These are phyloP conservation scores for Nineta flava DNA, from an alignment of 2,888 invertebrate species.

Conservation along the genomic window DNA sequence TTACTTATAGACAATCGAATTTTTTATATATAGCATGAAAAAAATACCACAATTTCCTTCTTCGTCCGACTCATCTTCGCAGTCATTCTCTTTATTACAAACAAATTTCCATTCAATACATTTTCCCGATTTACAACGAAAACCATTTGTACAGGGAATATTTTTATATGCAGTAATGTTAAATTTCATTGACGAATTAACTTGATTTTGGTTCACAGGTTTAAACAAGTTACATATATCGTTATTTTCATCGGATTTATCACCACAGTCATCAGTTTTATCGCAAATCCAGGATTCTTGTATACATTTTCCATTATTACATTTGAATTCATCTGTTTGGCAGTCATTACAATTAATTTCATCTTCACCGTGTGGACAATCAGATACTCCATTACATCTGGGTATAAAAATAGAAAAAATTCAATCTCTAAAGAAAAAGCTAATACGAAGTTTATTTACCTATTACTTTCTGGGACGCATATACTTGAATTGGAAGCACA, in stretches of 20 bases:
- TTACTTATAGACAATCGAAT: too few relatives aligned
- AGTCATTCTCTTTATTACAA: slow-evolving; percentile 47
- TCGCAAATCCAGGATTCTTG: slow-evolving; percentile 41
- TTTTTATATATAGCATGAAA: too few relatives aligned
- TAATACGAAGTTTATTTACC: slow-evolving; percentile 24
- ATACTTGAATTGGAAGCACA: slow-evolving; percentile 32
- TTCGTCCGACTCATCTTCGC: slow-evolving; percentile 56
- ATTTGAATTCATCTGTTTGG: slow-evolving; percentile 32
- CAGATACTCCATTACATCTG: slow-evolving; percentile 41
- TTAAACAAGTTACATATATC: slow-evolving; percentile 16
- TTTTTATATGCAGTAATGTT: slow-evolving; percentile 1
- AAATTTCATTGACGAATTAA: too few relatives aligned
- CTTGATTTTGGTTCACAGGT: neutral
- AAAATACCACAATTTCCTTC: slow-evolving; percentile 38
- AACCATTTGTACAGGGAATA: slow-evolving; percentile 28
- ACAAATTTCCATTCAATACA: slow-evolving; percentile 47
- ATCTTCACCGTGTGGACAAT: slow-evolving; percentile 59
- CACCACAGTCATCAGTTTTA: slow-evolving; percentile 46
- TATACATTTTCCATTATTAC: slow-evolving; percentile 43
- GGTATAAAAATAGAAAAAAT: neutral
- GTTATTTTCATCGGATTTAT: slow-evolving; percentile 53
- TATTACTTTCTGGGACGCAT: slow-evolving; percentile 33
- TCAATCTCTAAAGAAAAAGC: neutral
- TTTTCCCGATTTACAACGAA: slow-evolving; percentile 39
- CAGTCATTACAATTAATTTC: slow-evolving; percentile 34